Percentiles rank a stretch among this genome's conserved stretches.
Conservation (phyloP, 2,113 vertebrate genomes). For the Melospiza georgiana region DNA sequence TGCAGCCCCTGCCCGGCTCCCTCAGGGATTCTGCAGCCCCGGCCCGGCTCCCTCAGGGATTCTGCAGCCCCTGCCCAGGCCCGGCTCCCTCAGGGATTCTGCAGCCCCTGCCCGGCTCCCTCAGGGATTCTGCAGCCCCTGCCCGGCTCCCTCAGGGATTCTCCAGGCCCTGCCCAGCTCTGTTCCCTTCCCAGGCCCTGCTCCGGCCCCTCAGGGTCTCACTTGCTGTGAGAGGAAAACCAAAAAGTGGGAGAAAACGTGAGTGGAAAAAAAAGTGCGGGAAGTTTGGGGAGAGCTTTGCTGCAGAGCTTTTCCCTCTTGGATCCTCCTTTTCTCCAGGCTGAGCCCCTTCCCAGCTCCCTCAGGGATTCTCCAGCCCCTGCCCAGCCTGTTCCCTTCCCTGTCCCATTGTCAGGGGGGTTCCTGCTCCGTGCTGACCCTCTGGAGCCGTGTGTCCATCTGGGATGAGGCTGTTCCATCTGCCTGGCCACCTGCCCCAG, state of each 20-base stretch:
- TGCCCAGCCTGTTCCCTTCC: neutral
- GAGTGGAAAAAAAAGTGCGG: too few species aligned
- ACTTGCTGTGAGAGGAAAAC: neutral
- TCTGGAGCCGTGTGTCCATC: rapidly evolving
- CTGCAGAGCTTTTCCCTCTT: too few species aligned
- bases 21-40: neutral
- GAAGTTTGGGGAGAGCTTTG: too few species aligned
- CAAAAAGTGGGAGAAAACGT: too few species aligned
- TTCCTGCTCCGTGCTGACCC: neutral
- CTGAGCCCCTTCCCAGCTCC: too few species aligned
- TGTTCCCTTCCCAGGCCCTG: rapidly evolving
- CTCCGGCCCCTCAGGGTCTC: neutral
- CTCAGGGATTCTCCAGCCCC: too few species aligned
- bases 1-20: neutral
- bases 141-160: neutral
- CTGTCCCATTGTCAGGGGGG: rapidly evolving
- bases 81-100: neutral
- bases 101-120: neutral
- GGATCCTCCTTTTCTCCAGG: too few species aligned
- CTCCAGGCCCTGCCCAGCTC: neutral
- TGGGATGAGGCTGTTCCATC: neutral
- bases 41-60: neutral
- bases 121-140: neutral
- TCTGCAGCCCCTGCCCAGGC: neutral
- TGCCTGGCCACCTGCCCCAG: neutral